These are phyloP conservation scores for Trissolcus japonicus DNA, from an alignment of 2,888 invertebrate genomes.

Conservation along the genomic window DNA sequence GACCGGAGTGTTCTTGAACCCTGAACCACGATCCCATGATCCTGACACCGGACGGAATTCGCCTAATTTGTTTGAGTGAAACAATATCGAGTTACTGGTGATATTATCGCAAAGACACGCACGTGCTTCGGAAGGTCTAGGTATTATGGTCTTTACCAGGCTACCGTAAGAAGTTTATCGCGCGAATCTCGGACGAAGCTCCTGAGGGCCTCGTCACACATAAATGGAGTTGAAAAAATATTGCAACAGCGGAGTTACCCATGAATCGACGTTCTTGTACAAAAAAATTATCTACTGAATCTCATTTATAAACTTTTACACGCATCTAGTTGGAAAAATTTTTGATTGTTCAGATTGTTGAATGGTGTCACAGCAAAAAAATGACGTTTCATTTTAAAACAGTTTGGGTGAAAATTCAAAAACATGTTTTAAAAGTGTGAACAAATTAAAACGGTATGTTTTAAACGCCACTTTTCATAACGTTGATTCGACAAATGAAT, in stretches of 20 bases:
- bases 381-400: too few relatives aligned
- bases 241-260: constrained; percentile 17
- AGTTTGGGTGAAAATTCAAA: too few relatives aligned
- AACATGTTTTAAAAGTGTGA: too few relatives aligned
- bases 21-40: constrained; percentile 63
- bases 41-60: constrained; percentile 64
- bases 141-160: constrained; percentile 65
- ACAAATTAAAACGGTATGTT: too few relatives aligned
- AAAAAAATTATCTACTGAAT: too few relatives aligned
- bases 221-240: constrained; percentile 45
- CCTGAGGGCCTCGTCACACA: constrained; percentile 34
- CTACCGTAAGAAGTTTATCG: constrained; percentile 69
- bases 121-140: constrained; percentile 68
- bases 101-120: constrained; percentile 70
- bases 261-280: neutral
- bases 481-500: too few relatives aligned
- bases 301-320: too few relatives aligned
- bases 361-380: too few relatives aligned
- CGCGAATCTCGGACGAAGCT: constrained; percentile 62
- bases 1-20: constrained; percentile 65
- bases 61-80: constrained; percentile 74
- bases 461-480: too few relatives aligned
- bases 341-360: too few relatives aligned
- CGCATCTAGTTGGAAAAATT: too few relatives aligned
- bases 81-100: constrained; percentile 75